phyloP scores from a whole-genome alignment of 2,888 invertebrate genomes.

The Synergus laeviventris region DNA sequence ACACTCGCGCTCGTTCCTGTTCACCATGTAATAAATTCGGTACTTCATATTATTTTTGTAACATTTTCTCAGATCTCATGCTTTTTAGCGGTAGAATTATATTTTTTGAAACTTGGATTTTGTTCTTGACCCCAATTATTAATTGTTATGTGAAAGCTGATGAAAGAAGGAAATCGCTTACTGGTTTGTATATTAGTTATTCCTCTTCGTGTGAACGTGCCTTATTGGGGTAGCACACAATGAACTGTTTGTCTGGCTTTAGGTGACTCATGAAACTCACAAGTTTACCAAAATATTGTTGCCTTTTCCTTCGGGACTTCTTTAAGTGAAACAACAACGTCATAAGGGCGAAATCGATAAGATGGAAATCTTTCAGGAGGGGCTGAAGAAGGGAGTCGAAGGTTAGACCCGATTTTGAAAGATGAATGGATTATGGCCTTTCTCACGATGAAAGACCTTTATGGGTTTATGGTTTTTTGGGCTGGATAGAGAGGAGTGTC shows the following conservation, averaged over 20 bases:
- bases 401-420: not conserved
- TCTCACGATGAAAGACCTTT: not conserved
- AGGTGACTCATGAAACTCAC: constrained; percentile 54
- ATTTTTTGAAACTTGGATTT: no score
- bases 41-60: no score
- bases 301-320: constrained; percentile 15
- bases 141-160: not conserved
- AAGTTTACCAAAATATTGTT: constrained; percentile 64
- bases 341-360: constrained; percentile 50
- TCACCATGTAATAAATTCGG: no score
- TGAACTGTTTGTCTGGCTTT: constrained; percentile 57
- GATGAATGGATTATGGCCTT: constrained; percentile 1
- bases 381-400: constrained; percentile 12
- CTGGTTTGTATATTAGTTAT: not conserved
- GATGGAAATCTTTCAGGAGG: constrained; percentile 42
- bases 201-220: constrained; percentile 49
- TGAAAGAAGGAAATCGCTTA: not conserved
- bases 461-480: constrained; percentile 14
- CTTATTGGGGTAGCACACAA: constrained; percentile 58
- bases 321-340: constrained; percentile 57
- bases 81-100: no score
- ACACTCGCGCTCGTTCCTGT: no score
- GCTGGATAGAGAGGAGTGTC: constrained; percentile 15
- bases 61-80: no score
- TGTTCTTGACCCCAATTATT: not conserved